phyloP scores from a whole-genome alignment of 2,113 vertebrate genomes.

The Ariopsis seemanni region DNA sequence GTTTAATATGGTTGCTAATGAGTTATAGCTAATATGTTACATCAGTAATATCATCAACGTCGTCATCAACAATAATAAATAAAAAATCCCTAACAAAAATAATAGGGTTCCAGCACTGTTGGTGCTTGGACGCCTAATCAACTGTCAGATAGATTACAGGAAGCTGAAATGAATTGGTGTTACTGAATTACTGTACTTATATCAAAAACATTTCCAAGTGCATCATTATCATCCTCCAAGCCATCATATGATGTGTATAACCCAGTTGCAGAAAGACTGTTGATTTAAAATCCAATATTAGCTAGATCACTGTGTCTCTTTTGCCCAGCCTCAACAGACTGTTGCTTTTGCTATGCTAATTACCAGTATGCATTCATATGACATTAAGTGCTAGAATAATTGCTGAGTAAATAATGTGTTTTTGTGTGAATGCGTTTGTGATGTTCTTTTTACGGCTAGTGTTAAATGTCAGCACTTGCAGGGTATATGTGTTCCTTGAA shows the following conservation, averaged over 20 bases:
- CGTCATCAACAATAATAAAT: not conserved
- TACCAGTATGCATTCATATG: constrained; percentile 38
- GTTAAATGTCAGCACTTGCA: constrained; percentile 27
- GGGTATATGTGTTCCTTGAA: not conserved
- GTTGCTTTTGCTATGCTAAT: constrained; percentile 50
- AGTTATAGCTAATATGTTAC: not conserved
- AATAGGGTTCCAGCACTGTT: not conserved
- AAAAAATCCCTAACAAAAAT: not conserved
- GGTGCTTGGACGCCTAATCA: not conserved
- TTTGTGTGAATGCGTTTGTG: not conserved
- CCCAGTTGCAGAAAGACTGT: constrained; percentile 53
- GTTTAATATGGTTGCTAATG: not conserved
- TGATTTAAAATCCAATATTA: constrained; percentile 39
- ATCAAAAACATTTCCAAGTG: not conserved
- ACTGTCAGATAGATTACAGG: not conserved
- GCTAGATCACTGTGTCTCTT: constrained; percentile 51
- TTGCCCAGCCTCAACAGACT: constrained; percentile 50
- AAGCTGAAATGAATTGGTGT: not conserved
- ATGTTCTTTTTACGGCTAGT: constrained; percentile 7
- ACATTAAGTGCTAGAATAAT: not conserved
- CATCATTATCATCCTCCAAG: constrained; percentile 22
- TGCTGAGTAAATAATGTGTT: not conserved
- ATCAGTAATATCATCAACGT: not conserved
- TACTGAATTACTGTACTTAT: not conserved
- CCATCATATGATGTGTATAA: not conserved